Base-by-base conservation (phyloP, 1,140 invertebrate species). In the Drosophila biarmipes region DNA sequence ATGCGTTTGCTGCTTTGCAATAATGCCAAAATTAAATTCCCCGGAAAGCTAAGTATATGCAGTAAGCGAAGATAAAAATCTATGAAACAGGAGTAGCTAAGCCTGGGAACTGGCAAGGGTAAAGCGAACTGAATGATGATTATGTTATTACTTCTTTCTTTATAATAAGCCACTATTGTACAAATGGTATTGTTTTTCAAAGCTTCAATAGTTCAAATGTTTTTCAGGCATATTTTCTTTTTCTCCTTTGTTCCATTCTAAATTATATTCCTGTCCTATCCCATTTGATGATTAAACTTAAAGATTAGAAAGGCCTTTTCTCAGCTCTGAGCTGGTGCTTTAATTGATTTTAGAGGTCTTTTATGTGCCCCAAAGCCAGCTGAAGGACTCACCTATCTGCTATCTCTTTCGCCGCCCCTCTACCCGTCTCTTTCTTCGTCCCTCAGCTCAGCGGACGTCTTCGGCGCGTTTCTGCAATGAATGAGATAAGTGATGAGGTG, bases 401-500 rank as follows among this genome's bases (percentile, higher is more conserved):
- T 48, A 31, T n/a, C 40, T 27, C 15, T 27, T 53, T 61, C 31
- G 40, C 24, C 43, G 21, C 48, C n/a, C 11, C 29, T 38, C 21
- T n/a, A 12, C 14, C 51, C 17, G n/a, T 72, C 29, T 31, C 46
- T 76, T 14, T 46, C 49, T 11, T 14, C 10, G 61, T 48, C 37
- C 24, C 38, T 55, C 7, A 38, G 27, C 31, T 69, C 49, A 48
- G 24, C 29, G 52, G 40, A 62, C 48, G 48, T 35, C 46, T 53
- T 73, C 17, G 52, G 34, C 46, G 61, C 48, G 29, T 27, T 52
- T 37, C 82, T 87, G 79, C 59, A 89, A 89, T 62, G 53, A 58
- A 62, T 73, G 52, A 73, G 75, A 77, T 59, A 82, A 82, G 67
- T 66, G 51, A 73, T 76, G 45, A 74, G 54, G 37, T 59, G 54